Evolutionary conservation across 92 coral and sea anemone species (phyloP).

Genomic region (Zoanthus gigantus): DNA sequence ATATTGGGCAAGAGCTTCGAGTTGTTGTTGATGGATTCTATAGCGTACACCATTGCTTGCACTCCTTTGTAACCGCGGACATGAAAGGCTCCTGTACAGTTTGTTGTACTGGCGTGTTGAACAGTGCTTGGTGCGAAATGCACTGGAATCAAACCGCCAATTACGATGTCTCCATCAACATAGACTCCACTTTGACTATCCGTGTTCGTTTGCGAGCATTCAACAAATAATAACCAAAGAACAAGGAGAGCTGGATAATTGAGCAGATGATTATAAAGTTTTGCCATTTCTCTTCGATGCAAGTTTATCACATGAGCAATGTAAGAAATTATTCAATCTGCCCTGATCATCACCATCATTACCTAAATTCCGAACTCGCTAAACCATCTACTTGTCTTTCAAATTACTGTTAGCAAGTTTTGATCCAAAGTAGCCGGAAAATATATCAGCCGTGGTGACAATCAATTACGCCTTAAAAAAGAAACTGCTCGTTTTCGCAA

Average conservation of each 20-base stretch:
- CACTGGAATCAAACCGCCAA: conserved; percentile 76
- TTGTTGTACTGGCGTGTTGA: conserved; percentile 60
- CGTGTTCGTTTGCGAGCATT: neutral
- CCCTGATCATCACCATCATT: neutral
- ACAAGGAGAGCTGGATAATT: neutral
- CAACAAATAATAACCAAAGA: conserved; percentile 10
- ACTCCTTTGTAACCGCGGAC: conserved; percentile 73
- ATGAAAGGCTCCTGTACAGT: conserved; percentile 68
- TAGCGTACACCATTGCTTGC: conserved; percentile 81
- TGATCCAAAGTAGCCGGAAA: neutral
- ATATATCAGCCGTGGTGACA: neutral
- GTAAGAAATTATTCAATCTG: neutral
- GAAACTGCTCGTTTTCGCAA: neutral
- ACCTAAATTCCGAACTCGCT: neutral
- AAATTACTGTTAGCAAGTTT: neutral
- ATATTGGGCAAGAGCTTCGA: conserved; percentile 66
- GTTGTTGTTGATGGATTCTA: conserved; percentile 62
- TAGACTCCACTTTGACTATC: conserved; percentile 26
- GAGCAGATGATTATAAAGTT: neutral
- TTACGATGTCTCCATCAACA: conserved; percentile 59
- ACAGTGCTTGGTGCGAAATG: conserved; percentile 69
- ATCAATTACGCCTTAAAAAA: neutral
- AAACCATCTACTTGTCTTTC: neutral
- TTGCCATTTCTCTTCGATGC: conserved; percentile 6
- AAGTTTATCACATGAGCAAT: neutral